Evolutionary conservation across 37 sponge, comb jelly and placozoan genomes (phyloP).

Genomic region (Lycopodina hypogea): DNA sequence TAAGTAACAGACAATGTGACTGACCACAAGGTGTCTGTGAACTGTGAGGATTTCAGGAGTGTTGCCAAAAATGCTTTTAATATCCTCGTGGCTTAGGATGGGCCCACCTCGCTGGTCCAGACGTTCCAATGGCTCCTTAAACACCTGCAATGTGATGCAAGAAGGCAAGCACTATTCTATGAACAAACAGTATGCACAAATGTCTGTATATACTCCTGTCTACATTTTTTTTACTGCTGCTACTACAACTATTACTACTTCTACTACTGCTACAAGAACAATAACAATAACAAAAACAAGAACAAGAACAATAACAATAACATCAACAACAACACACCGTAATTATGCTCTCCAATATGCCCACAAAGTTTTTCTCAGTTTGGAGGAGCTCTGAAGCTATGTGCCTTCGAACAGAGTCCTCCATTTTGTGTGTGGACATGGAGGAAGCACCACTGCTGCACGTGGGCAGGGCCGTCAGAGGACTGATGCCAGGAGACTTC

Average conservation of each 20-base stretch:
- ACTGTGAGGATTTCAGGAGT: slow-evolving; percentile 75
- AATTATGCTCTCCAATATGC: slow-evolving; percentile 68
- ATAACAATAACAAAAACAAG: too few species aligned
- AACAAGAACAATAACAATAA: too few species aligned
- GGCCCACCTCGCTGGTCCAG: slow-evolving; percentile 75
- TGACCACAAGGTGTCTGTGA: slow-evolving; percentile 70
- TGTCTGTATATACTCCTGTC: too few species aligned
- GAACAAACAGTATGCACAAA: too few species aligned
- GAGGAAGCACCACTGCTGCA: slow-evolving; percentile 11
- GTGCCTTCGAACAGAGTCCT: slow-evolving; percentile 72
- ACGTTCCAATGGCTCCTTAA: slow-evolving; percentile 80
- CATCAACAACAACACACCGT: too few species aligned
- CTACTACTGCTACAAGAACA: too few species aligned
- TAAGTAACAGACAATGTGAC: slow-evolving; percentile 2
- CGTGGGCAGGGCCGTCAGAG: slow-evolving; percentile 23
- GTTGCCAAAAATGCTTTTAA: slow-evolving; percentile 88
- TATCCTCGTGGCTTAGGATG: slow-evolving; percentile 68
- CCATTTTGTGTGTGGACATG: slow-evolving; percentile 1
- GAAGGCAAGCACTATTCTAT: neutral
- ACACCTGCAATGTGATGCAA: slow-evolving; percentile 32
- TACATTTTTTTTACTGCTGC: too few species aligned
- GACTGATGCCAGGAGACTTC: neutral
- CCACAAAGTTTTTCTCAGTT: slow-evolving; percentile 91
- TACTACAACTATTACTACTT: too few species aligned
- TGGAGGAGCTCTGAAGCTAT: slow-evolving; percentile 82